A percentile compares a stretch with the other conserved stretches of the same genome.
phyloP scores from a whole-genome alignment of 2,113 vertebrate genomes.

The Osmerus eperlanus region DNA sequence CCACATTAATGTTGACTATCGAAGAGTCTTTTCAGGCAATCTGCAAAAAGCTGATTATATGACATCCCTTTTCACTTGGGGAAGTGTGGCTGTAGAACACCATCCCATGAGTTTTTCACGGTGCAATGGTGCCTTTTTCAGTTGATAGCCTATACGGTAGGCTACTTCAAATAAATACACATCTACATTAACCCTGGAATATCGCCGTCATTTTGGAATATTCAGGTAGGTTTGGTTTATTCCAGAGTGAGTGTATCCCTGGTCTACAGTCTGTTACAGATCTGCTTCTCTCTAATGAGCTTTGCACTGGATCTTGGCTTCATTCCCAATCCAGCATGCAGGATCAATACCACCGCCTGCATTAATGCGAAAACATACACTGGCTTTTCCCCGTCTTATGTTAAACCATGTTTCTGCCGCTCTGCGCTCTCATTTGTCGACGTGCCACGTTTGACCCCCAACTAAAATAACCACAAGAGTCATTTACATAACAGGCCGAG shows the following conservation, averaged over 20 bases:
- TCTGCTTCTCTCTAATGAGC: conserved; percentile 56
- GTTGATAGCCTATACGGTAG: no score
- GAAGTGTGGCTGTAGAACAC: no score
- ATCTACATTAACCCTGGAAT: no score
- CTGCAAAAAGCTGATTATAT: no score
- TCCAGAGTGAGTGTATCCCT: conserved; percentile 19
- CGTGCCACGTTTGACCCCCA: conserved; percentile 22
- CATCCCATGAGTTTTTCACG: no score
- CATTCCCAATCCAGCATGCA: conserved; percentile 49
- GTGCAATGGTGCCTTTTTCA: no score
- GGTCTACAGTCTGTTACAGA: background rate
- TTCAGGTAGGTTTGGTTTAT: background rate
- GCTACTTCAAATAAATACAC: no score
- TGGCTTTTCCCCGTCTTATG: conserved; percentile 41
- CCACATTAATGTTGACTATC: no score
- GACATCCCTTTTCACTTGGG: no score
- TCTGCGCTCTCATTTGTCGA: conserved; percentile 22
- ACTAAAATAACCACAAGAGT: conserved; percentile 29
- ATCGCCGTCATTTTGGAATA: no score
- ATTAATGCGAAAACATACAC: conserved; percentile 61
- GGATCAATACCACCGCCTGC: conserved; percentile 56
- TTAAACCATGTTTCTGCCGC: conserved; percentile 43
- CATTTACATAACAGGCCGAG: conserved; percentile 50
- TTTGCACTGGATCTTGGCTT: conserved; percentile 46
- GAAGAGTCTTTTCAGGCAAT: no score